These are phyloP conservation scores for Athalia circularis DNA, from an alignment of 2,888 invertebrate species.

Conservation along the genomic window DNA sequence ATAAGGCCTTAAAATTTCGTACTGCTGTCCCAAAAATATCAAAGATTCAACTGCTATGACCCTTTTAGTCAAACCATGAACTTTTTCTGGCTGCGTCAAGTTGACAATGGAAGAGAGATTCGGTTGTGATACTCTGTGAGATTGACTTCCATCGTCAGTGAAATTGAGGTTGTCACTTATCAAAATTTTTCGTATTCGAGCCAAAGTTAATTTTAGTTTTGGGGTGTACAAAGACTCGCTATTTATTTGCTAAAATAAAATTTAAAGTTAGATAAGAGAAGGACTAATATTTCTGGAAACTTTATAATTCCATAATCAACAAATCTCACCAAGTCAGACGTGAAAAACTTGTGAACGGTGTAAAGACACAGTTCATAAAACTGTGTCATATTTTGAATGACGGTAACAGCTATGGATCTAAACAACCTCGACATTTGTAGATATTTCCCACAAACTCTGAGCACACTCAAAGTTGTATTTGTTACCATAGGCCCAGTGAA, in stretches of 20 bases:
- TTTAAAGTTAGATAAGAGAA: background rate
- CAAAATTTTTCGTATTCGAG: constrained; percentile 86
- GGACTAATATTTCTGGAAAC: background rate
- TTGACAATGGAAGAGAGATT: constrained; percentile 81
- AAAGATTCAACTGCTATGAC: constrained; percentile 95
- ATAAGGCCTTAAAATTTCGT: constrained; percentile 88
- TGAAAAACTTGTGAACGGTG: constrained; percentile 91
- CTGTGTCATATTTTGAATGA: constrained; percentile 93
- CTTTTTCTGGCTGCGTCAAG: constrained; percentile 81
- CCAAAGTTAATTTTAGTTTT: constrained; percentile 84
- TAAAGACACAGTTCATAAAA: constrained; percentile 95
- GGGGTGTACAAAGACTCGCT: constrained; percentile 78
- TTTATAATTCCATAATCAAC: background rate
- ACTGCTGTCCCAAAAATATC: constrained; percentile 92
- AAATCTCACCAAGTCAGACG: constrained; percentile 81
- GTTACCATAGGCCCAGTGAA: constrained; percentile 83
- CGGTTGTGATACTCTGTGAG: constrained; percentile 76
- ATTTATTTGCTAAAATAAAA: constrained; percentile 73
- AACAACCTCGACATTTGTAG: constrained; percentile 94
- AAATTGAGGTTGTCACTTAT: constrained; percentile 72
- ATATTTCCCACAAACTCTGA: constrained; percentile 93
- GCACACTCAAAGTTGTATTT: constrained; percentile 92
- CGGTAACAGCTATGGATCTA: constrained; percentile 92
- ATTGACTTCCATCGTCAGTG: constrained; percentile 69
- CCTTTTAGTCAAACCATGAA: constrained; percentile 90